Conservation (phyloP, 1,140 invertebrate species). For the Zaprionus kolodkinae region DNA sequence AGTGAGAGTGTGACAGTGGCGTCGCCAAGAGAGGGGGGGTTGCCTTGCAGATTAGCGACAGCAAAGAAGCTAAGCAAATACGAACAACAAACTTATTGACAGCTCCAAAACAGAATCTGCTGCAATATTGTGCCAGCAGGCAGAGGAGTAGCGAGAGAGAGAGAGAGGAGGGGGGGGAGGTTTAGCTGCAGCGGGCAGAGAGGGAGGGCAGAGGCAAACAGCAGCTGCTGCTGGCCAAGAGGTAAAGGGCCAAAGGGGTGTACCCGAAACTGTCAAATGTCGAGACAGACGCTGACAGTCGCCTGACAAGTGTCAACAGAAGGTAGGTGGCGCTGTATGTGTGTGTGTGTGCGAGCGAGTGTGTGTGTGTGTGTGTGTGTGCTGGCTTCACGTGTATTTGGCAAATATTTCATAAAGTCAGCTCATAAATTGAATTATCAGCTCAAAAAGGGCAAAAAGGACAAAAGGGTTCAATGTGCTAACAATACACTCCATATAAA, state of each 20-base stretch:
- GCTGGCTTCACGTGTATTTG: slow-evolving; percentile 42
- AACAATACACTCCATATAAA: slow-evolving; percentile 24
- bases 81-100: slow-evolving; percentile 71
- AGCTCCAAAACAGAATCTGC: slow-evolving; percentile 51
- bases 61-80: slow-evolving; percentile 48
- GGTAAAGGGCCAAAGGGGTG: slow-evolving; percentile 56
- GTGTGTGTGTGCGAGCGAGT: slow-evolving; percentile 15
- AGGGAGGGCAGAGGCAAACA: slow-evolving; percentile 13
- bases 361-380: slow-evolving; percentile 10
- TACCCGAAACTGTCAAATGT: slow-evolving; percentile 72
- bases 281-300: slow-evolving; percentile 64
- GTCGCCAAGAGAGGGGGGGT: neutral
- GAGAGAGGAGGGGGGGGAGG: neutral
- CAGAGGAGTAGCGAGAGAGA: no score
- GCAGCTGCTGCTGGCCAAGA: slow-evolving; percentile 34
- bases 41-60: slow-evolving; percentile 34
- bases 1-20: neutral
- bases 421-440: slow-evolving; percentile 61
- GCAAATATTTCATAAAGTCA: slow-evolving; percentile 57
- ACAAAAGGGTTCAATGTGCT: slow-evolving; percentile 47
- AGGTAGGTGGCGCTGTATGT: slow-evolving; percentile 35
- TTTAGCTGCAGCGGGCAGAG: slow-evolving; percentile 33
- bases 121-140: slow-evolving; percentile 61
- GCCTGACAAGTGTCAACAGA: slow-evolving; percentile 78
- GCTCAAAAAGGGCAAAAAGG: slow-evolving; percentile 49